Conservation (phyloP, 1,140 invertebrate species). For the Lamellibrachia luymesi region DNA sequence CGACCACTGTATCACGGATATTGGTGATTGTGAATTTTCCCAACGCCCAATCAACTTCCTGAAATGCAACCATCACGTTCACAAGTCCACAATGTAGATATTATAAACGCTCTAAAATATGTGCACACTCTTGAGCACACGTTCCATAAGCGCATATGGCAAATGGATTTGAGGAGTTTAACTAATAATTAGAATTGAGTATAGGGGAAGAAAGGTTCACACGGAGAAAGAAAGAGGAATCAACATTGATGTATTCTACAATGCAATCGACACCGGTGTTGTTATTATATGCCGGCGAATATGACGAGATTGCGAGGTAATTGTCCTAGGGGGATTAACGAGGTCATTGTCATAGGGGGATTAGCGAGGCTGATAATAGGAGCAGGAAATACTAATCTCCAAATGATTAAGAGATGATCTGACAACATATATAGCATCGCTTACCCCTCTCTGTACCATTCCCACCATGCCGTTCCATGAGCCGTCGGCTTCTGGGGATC, state of each 20-base stretch:
- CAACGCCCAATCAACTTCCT: constrained; percentile 41
- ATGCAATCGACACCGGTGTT: background rate
- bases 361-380: background rate
- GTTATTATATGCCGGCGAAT: background rate
- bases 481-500: constrained; percentile 42
- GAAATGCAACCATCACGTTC: constrained; percentile 6
- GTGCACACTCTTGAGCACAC: background rate
- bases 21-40: constrained; percentile 42
- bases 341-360: background rate
- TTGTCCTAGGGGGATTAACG: background rate
- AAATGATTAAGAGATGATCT: background rate
- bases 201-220: background rate
- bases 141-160: background rate
- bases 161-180: no score
- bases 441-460: constrained; percentile 47
- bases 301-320: background rate
- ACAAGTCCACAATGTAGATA: background rate
- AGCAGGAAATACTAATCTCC: background rate
- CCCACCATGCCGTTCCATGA: constrained; percentile 56
- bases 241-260: background rate
- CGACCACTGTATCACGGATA: constrained; percentile 37
- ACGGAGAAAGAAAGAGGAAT: background rate
- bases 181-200: no score
- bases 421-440: background rate
- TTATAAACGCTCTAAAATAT: background rate